A percentile compares a stretch with the other conserved stretches of the same genome.
These are phyloP conservation scores for Boloria selene DNA, from an alignment of 2,888 invertebrate species.

Conservation along the genomic window DNA sequence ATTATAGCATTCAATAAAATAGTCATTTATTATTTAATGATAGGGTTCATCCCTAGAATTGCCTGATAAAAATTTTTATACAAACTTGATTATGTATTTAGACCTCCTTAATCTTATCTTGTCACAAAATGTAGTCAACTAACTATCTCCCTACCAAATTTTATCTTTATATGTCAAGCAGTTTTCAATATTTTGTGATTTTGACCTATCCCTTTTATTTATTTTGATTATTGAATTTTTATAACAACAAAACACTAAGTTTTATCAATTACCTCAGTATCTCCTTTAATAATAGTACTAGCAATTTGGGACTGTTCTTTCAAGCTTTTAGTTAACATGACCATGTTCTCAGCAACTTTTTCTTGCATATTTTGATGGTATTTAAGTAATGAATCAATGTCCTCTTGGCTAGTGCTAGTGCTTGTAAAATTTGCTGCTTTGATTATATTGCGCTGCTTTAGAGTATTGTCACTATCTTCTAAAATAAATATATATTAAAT, in stretches of 20 bases:
- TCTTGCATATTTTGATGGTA: conserved; percentile 95
- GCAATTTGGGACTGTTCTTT: conserved; percentile 96
- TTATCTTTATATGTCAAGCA: no score
- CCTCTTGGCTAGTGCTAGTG: conserved; percentile 81
- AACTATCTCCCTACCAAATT: no score
- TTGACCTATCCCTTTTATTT: no score
- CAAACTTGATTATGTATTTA: no score
- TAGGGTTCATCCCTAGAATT: no score
- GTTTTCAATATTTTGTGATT: no score
- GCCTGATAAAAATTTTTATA: no score
- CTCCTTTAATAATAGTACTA: conserved; percentile 93
- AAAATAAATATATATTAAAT: conserved; percentile 32
- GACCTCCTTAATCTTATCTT: no score
- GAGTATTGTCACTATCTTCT: conserved; percentile 70
- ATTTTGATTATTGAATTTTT: no score
- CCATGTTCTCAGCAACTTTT: conserved; percentile 96
- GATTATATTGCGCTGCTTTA: conserved; percentile 80
- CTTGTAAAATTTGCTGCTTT: conserved; percentile 77
- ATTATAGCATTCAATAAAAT: background rate
- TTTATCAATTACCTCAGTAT: conserved; percentile 88
- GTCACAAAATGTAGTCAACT: no score
- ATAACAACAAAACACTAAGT: no score
- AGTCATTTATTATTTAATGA: background rate
- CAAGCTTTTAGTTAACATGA: conserved; percentile 91
- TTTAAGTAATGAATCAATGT: conserved; percentile 91